phyloP scores from a whole-genome alignment of 2,797 vertebrate species.

The Diglossa cyanea region DNA sequence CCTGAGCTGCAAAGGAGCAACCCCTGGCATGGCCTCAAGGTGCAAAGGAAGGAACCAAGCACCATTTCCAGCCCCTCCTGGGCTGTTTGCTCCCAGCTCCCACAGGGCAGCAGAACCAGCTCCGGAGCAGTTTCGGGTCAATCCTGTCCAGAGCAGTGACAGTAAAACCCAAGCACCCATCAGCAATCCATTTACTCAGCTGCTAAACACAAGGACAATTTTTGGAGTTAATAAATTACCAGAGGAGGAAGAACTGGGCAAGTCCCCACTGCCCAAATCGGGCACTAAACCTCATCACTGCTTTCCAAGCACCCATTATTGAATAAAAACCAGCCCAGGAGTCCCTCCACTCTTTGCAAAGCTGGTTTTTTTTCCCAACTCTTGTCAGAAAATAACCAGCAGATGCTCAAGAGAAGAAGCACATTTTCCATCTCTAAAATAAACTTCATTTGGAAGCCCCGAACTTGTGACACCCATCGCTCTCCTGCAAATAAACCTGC shows the following conservation, averaged over 20 bases:
- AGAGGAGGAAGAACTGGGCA: neutral
- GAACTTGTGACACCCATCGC: slow-evolving; percentile 16
- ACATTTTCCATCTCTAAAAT: slow-evolving; percentile 15
- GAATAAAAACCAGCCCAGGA: neutral
- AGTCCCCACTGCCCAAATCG: neutral
- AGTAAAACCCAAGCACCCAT: neutral
- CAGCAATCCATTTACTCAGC: neutral
- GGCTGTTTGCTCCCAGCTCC: neutral
- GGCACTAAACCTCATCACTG: neutral
- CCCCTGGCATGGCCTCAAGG: rapidly evolving
- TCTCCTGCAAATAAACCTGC: slow-evolving; percentile 60
- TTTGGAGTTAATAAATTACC: slow-evolving; percentile 28
- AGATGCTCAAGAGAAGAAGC: neutral
- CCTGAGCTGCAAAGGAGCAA: neutral
- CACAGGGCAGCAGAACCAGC: neutral
- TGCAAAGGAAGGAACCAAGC: neutral
- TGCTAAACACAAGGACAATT: neutral
- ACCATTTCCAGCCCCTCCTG: rapidly evolving
- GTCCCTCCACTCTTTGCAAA: neutral
- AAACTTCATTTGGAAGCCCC: slow-evolving; percentile 40
- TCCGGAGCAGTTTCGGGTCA: rapidly evolving
- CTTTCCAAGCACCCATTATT: neutral
- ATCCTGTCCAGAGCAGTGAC: neutral
- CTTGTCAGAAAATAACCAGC: neutral
- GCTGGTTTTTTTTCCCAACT: neutral